These are phyloP conservation scores for Corythaeola cristata DNA, from an alignment of 2,113 vertebrate species.

Conservation along the genomic window DNA sequence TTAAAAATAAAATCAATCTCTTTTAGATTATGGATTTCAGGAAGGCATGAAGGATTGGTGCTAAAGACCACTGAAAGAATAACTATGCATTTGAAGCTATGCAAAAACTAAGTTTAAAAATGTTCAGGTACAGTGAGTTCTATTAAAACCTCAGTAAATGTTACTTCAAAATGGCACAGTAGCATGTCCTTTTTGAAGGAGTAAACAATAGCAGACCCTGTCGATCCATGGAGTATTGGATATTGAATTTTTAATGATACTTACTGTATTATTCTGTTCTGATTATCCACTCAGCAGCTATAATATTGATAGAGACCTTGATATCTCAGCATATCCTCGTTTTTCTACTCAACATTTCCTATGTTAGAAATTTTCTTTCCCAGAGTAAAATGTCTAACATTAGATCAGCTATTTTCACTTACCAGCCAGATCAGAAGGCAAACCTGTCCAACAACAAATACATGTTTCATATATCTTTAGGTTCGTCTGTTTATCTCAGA, in stretches of 20 bases:
- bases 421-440: neutral
- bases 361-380: neutral
- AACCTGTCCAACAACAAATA: neutral
- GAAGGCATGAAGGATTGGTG: neutral
- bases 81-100: neutral
- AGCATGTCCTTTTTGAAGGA: neutral
- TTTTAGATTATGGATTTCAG: constrained; percentile 48
- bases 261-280: neutral
- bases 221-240: neutral
- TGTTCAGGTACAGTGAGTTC: neutral
- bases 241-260: constrained; percentile 7
- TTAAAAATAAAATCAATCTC: constrained; percentile 62
- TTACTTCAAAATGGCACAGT: neutral
- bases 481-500: neutral
- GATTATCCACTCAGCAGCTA: neutral
- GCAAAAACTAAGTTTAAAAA: neutral
- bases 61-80: constrained; percentile 7
- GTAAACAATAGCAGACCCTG: neutral
- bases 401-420: neutral
- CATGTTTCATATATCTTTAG: neutral
- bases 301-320: neutral
- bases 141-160: neutral
- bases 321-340: neutral
- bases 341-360: neutral
- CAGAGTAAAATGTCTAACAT: neutral